These are phyloP conservation scores for Polydrusus pterygomalis DNA, from an alignment of 2,888 invertebrate species.

Conservation along the genomic window DNA sequence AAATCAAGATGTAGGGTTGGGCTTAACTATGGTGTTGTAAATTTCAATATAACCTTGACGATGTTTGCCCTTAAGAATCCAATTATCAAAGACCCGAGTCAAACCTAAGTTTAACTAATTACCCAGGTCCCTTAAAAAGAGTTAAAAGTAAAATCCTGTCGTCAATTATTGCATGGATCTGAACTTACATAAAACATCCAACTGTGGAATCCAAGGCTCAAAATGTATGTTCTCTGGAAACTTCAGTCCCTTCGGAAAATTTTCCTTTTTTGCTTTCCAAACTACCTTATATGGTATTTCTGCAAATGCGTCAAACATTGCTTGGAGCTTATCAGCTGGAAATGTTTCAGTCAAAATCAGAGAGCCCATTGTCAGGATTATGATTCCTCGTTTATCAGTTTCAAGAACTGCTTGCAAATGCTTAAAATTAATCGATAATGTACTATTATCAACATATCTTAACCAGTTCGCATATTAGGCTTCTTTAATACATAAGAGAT, in stretches of 20 bases:
- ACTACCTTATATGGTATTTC: conserved; percentile 75
- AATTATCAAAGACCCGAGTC: too few species aligned
- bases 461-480: too few species aligned
- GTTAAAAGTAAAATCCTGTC: too few species aligned
- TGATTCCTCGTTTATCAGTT: conserved; percentile 67
- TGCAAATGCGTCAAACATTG: conserved; percentile 74
- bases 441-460: too few species aligned
- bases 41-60: too few species aligned
- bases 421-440: conserved; percentile 14
- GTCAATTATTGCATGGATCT: neutral
- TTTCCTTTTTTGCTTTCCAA: conserved; percentile 74
- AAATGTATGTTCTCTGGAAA: conserved; percentile 73
- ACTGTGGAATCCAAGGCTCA: conserved; percentile 76
- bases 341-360: conserved; percentile 76
- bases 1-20: neutral
- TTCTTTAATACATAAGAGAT: too few species aligned
- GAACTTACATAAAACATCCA: conserved; percentile 74
- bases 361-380: conserved; percentile 78
- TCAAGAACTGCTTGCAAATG: conserved; percentile 32
- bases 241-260: conserved; percentile 71
- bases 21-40: too few species aligned
- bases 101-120: too few species aligned
- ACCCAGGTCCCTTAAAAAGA: too few species aligned
- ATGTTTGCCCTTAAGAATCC: too few species aligned
- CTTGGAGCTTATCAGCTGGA: conserved; percentile 71